phyloP scores from a whole-genome alignment of 2,113 vertebrate species.

The Tauraco erythrolophus region DNA sequence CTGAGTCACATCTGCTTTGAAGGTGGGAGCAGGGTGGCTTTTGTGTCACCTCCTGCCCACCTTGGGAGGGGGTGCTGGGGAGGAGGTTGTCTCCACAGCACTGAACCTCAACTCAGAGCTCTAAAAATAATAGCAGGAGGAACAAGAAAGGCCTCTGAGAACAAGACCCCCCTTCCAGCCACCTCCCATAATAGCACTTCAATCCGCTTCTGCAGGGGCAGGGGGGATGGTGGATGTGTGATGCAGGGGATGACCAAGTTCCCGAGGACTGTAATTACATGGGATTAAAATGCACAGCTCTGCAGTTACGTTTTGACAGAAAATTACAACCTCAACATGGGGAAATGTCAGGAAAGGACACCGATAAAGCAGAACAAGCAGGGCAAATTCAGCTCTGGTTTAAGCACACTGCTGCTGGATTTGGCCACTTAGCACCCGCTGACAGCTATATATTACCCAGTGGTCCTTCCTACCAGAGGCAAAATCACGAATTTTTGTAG shows the following conservation, averaged over 20 bases:
- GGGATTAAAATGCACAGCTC: slow-evolving; percentile 42
- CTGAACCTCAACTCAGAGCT: not conserved
- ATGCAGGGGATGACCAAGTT: not conserved
- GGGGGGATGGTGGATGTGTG: not conserved
- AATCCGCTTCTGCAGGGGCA: not conserved
- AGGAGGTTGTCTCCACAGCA: not conserved
- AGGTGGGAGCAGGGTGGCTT: not conserved
- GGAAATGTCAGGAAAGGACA: not conserved
- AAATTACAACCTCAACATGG: slow-evolving; percentile 4
- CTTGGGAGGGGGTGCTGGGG: not conserved
- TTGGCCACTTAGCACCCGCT: not conserved
- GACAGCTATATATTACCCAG: not conserved
- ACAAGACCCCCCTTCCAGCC: not conserved
- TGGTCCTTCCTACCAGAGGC: not conserved
- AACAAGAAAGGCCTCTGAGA: not conserved
- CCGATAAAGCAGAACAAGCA: not conserved
- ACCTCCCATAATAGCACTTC: not conserved
- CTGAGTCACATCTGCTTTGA: not conserved
- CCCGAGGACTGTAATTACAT: not conserved
- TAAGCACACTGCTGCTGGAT: accelerated
- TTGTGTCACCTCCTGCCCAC: not conserved
- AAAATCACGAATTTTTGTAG: not conserved
- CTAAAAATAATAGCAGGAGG: not conserved
- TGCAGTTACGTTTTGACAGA: not conserved
- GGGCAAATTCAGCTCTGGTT: not conserved